Conservation (phyloP, 2,888 invertebrate species). For the Amblyjoppa fuscipennis region DNA sequence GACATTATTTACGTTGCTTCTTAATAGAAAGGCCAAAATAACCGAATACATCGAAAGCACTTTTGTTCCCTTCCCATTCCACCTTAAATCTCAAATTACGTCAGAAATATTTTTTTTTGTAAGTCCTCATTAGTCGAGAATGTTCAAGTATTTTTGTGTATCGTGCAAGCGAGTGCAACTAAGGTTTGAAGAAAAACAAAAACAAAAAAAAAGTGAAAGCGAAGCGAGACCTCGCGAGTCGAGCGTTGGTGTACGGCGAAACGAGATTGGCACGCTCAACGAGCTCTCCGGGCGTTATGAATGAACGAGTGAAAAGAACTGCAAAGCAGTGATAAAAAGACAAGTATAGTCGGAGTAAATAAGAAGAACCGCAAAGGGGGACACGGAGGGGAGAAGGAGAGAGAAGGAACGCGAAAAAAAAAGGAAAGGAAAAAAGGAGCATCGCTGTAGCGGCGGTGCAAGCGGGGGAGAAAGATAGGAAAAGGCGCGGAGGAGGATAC, state of each 20-base stretch:
- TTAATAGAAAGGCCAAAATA: not conserved
- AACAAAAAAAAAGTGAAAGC: conserved; percentile 5
- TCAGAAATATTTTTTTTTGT: not conserved
- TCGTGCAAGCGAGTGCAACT: conserved; percentile 6
- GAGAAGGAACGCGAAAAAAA: conserved; percentile 5
- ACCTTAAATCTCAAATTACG: too few relatives aligned
- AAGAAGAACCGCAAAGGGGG: conserved; percentile 44
- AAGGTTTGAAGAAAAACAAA: not conserved
- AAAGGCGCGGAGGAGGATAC: conserved; percentile 72
- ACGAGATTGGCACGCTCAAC: conserved; percentile 60
- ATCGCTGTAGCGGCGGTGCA: conserved; percentile 2
- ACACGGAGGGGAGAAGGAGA: conserved; percentile 1
- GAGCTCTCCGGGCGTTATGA: conserved; percentile 58
- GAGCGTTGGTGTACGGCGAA: conserved; percentile 16
- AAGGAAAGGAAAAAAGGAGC: conserved; percentile 3
- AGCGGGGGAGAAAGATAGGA: conserved; percentile 68
- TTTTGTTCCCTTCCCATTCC: too few relatives aligned
- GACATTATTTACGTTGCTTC: not conserved
- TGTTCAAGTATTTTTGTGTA: not conserved
- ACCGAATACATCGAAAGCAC: not conserved
- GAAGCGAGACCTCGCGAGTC: not conserved
- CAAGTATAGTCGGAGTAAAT: conserved; percentile 40
- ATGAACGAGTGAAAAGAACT: conserved; percentile 63
- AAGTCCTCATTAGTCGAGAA: not conserved
- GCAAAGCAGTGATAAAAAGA: conserved; percentile 55